Evolutionary conservation across 2,797 vertebrate genomes (phyloP).

Genomic region (Garrulus glandarius): DNA sequence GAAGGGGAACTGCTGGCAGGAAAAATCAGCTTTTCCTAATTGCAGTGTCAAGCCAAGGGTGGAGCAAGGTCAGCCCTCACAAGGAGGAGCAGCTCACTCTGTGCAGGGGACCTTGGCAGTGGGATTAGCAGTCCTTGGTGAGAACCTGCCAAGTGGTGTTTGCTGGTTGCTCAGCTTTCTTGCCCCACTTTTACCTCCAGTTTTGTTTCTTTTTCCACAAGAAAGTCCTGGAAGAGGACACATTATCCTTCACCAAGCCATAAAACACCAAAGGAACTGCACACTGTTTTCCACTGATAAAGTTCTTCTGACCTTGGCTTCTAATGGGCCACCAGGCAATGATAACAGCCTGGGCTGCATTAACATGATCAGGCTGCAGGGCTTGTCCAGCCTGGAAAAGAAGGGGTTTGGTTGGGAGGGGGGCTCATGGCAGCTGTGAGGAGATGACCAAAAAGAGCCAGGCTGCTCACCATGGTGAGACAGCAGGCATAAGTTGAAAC

Average conservation of each 20-base stretch:
- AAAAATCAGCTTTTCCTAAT: background rate
- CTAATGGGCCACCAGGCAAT: rapidly evolving
- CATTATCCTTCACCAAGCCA: background rate
- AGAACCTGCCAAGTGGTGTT: background rate
- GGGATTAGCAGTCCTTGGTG: background rate
- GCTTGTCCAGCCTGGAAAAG: background rate
- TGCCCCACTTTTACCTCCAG: background rate
- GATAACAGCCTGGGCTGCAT: background rate
- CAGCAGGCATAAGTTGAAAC: background rate
- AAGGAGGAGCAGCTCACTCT: background rate
- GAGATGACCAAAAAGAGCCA: background rate
- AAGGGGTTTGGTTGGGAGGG: too few relatives aligned
- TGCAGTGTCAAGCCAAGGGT: background rate
- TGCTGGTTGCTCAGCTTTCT: background rate
- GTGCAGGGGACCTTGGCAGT: background rate
- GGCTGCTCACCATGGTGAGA: background rate
- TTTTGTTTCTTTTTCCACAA: background rate
- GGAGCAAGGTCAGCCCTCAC: background rate
- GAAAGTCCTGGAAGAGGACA: background rate
- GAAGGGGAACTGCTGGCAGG: background rate
- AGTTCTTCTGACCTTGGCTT: background rate
- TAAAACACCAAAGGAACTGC: background rate
- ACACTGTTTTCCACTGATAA: background rate
- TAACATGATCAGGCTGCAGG: background rate
- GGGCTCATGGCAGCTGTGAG: background rate